Conservation (phyloP, 2,113 vertebrate species). For the Onychostoma macrolepis region DNA sequence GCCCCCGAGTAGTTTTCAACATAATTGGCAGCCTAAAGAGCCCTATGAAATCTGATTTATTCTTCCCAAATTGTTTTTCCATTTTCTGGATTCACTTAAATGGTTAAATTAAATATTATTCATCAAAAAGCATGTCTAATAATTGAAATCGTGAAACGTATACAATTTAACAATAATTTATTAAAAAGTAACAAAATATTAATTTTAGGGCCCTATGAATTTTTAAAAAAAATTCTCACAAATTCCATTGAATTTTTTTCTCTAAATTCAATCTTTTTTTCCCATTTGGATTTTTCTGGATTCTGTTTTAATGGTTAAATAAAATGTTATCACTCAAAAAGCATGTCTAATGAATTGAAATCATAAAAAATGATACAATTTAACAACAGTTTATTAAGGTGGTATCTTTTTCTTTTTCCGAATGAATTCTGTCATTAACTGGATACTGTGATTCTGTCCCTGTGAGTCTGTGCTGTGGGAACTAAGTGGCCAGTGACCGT, state of each 20-base stretch:
- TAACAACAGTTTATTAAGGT: no score
- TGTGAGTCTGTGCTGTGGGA: neutral
- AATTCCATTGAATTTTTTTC: no score
- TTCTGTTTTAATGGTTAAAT: no score
- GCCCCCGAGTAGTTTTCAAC: neutral
- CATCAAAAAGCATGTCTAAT: neutral
- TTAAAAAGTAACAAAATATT: no score
- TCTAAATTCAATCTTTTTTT: neutral
- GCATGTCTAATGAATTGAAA: neutral
- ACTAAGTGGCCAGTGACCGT: neutral
- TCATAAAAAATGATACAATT: neutral
- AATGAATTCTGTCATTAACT: no score
- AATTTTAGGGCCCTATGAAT: no score
- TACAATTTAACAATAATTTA: no score
- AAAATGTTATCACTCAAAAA: neutral
- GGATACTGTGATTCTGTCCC: no score
- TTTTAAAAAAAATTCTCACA: no score
- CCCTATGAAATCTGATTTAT: neutral
- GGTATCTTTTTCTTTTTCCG: no score
- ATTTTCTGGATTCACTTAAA: neutral
- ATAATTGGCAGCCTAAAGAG: neutral
- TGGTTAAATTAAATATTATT: neutral
- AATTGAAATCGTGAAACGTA: neutral
- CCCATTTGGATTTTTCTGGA: neutral
- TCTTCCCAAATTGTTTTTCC: neutral